Evolutionary conservation across 2,113 vertebrate genomes (phyloP).

Genomic region (Synchiropus splendidus): DNA sequence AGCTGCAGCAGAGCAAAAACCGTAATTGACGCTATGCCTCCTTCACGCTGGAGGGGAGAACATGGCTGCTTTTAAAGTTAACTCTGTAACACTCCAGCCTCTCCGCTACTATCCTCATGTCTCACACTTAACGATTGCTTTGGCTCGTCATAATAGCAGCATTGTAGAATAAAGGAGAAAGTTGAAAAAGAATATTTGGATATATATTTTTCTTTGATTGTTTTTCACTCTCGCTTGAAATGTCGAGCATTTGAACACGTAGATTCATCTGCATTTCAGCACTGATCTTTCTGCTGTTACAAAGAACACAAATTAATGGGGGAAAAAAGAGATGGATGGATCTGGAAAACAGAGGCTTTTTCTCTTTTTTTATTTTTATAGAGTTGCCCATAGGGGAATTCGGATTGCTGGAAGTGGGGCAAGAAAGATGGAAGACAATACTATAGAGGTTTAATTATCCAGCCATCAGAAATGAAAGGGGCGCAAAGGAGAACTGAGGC

Average conservation of each 20-base stretch:
- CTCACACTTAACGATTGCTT: constrained; percentile 32
- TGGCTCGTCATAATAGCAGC: constrained; percentile 39
- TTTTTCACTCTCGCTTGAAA: constrained; percentile 8
- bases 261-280: constrained; percentile 41
- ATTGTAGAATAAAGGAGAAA: constrained; percentile 37
- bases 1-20: constrained; percentile 28
- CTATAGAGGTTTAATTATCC: constrained; percentile 73
- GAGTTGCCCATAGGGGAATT: constrained; percentile 60
- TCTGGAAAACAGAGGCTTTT: constrained; percentile 59
- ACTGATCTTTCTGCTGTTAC: constrained; percentile 50
- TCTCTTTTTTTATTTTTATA: constrained; percentile 31
- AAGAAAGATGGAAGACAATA: constrained; percentile 68
- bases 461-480: constrained; percentile 67
- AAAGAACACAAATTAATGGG: constrained; percentile 62
- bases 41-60: constrained; percentile 50
- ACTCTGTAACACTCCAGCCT: constrained; percentile 36
- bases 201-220: constrained; percentile 16
- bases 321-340: constrained; percentile 37
- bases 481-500: constrained; percentile 52
- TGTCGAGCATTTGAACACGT: background rate
- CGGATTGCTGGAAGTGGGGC: constrained; percentile 62
- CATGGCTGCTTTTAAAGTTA: constrained; percentile 43
- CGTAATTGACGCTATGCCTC: constrained; percentile 57
- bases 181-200: constrained; percentile 44
- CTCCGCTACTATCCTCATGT: constrained; percentile 44